Evolutionary conservation across 2,113 vertebrate species (phyloP), one percentile per base, ranked within the genome.

Genomic region (Pipa parva): DNA sequence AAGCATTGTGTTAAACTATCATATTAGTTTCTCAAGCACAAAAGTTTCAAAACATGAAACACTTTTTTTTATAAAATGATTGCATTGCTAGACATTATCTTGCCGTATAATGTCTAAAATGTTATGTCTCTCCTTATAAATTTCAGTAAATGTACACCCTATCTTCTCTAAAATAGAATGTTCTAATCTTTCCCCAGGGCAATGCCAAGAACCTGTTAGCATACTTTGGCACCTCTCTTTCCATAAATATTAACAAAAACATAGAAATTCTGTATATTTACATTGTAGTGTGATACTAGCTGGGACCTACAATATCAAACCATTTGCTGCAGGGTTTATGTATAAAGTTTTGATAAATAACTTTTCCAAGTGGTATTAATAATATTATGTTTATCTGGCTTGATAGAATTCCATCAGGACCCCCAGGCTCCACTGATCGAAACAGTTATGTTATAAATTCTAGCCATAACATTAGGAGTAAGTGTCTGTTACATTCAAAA

Each of bases 321-420:
- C 45, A 54, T 37, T 50, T 51, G 57, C 66, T 60, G 24, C 36
- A 45, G 66, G 66, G 33, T 61, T 26, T 59, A 36, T 31, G 55
- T 48, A 67, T 59, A 49, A 42, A 50, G 64, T 70, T 70, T 39
- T 61, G 58, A 48, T 52, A 59, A 68, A 69, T 60, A 69, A 59
- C 31, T n/a, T 31, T 37, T 50, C 18, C 39, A 49, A 70, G 66
- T 61, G 66, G 66, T 70, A 60, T 61, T 61, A 70, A 60, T 70
- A 70, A 70, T 70, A 48, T 70, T 70, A 70, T 70, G 66, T 61
- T 69, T 70, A 70, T 48, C 66, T 52, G 27, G 58, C 33, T 18
- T 28, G 58, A 46, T 29, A 61, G 66, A 61, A 70, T 60, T 61
- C 66, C 66, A 42, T 29, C 48, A 54, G 58, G 66, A 70, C 58